Conservation (phyloP, 1,140 invertebrate genomes). For the Meloidogyne floridensis region DNA sequence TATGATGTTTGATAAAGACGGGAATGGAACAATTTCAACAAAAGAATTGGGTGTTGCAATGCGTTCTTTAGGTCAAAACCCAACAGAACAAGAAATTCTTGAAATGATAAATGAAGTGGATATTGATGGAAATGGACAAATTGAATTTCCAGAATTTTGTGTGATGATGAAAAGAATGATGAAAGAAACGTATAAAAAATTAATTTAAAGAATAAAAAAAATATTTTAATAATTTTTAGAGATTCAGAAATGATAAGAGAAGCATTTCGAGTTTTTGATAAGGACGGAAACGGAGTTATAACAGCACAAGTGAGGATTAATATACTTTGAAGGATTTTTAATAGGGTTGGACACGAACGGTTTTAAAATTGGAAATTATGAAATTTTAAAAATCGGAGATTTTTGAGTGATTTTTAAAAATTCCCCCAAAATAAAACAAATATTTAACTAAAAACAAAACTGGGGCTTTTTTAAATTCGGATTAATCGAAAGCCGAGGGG, state of each 20-base stretch:
- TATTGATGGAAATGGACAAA: constrained; percentile 84
- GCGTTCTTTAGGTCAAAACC: constrained; percentile 97
- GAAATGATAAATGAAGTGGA: constrained; percentile 99
- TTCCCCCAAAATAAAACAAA: no score
- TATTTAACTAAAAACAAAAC: no score
- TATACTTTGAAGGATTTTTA: background rate
- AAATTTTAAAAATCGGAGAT: no score
- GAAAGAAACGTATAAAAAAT: constrained; percentile 54
- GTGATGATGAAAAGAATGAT: constrained; percentile 67
- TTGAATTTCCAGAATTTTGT: constrained; percentile 85
- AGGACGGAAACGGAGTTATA: constrained; percentile 72
- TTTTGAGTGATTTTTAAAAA: no score
- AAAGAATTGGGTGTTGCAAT: constrained; percentile 96
- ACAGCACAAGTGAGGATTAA: constrained; percentile 72
- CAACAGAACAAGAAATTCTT: constrained; percentile 94
- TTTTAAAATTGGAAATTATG: no score
- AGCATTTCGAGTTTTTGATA: constrained; percentile 66
- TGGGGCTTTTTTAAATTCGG: no score
- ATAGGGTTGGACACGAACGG: no score
- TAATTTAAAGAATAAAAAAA: background rate
- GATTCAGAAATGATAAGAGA: constrained; percentile 66
- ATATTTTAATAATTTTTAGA: background rate
- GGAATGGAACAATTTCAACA: constrained; percentile 93
- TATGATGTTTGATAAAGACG: constrained; percentile 97
- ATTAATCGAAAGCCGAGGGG: no score